phyloP scores from a whole-genome alignment of 2,888 invertebrate genomes.

The Polylopha cassiicola region DNA sequence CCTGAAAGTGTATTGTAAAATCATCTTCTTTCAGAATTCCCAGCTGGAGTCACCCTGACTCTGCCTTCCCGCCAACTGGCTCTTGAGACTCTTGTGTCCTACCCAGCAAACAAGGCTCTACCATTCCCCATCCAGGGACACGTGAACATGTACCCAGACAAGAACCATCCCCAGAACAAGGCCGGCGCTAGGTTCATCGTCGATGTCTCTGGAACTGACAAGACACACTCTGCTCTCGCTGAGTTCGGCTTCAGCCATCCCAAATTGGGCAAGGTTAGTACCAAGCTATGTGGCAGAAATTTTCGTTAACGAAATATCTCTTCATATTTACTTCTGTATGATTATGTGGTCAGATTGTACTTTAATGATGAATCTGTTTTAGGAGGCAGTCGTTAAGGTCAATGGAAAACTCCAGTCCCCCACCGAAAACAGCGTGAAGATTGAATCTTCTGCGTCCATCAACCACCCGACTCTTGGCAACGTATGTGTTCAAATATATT shows the following conservation, averaged over 20 bases:
- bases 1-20: neutral
- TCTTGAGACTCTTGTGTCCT: constrained; percentile 74
- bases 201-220: constrained; percentile 69
- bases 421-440: constrained; percentile 45
- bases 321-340: neutral
- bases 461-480: constrained; percentile 53
- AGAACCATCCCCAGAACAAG: constrained; percentile 83
- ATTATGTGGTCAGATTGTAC: too few relatives aligned
- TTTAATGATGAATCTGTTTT: constrained; percentile 9
- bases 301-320: neutral
- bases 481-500: constrained; percentile 38
- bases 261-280: constrained; percentile 75
- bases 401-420: constrained; percentile 43
- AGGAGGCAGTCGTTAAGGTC: constrained; percentile 57
- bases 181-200: constrained; percentile 74
- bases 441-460: constrained; percentile 50
- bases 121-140: constrained; percentile 81
- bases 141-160: constrained; percentile 81
- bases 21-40: constrained; percentile 41
- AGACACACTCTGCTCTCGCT: constrained; percentile 68
- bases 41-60: constrained; percentile 76
- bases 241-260: constrained; percentile 83
- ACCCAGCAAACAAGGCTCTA: constrained; percentile 58
- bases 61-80: constrained; percentile 83
- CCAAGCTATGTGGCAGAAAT: neutral